Base-by-base conservation (phyloP, 2,888 invertebrate species). In the Himalopsyche tibetana region DNA sequence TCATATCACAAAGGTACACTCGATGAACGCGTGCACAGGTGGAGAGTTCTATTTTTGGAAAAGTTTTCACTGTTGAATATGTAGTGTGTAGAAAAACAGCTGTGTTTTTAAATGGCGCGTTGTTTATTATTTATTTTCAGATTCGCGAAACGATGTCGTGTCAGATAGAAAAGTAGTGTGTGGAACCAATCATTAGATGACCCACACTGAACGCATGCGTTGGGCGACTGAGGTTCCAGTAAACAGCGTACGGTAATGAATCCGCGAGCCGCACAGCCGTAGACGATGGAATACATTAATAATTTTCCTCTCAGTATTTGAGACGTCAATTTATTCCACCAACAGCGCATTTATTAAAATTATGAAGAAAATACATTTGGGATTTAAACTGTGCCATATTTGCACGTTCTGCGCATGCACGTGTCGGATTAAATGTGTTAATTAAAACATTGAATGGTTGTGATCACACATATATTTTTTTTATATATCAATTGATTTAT, bases 141-240 rank as follows among this genome's bases (percentile, higher is more conserved):
- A 51, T 51, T 51, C 15, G 51, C 45, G 51, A 51, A 63, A 63
- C 63, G 63, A 63, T 51, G 15, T 51, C 63, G 19, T 63, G 19
- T 63, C 19, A 8, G 63, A 19, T 63, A 9, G 11, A 28, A 63
- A 63, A 19, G 15, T 19, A 63, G 9, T 63, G 63, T 63, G 63
- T 63, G 63, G 19, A 63, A 63, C 63, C 19, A 63, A 28, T 28
- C 19, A 63, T 63, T 19, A 19, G 63, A 63, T 63, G 63, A 63
- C 63, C 63, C 63, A 63, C 63, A 63, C 63, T n/a, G 63, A 40
- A 42, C 80, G 80, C 80, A 80, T 80, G 42, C 80, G 80, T 38
- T 11, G 8, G n/a, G 80, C 38, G 80, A 80, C 80, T 80, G 80
- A 80, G 42, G 38, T 42, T 80, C 42, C 80, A 38, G 42, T 38